phyloP scores from a whole-genome alignment of 2,113 vertebrate genomes.

The Dendrocopos noguchii region DNA sequence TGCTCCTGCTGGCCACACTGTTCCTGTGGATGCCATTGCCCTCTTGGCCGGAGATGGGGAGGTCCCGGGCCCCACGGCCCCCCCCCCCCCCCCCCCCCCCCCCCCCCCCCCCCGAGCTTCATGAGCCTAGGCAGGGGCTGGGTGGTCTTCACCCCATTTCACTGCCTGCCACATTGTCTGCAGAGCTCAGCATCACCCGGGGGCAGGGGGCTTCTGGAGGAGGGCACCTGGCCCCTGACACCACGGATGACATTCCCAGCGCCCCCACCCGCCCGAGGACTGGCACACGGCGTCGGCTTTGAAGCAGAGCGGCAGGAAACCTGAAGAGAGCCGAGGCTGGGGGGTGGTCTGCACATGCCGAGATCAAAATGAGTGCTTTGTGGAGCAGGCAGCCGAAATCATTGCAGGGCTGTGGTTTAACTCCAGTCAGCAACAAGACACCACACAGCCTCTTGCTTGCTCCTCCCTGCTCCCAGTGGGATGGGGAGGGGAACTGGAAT shows the following conservation, averaged over 20 bases:
- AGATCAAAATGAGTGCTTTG: background rate
- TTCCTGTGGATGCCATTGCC: no score
- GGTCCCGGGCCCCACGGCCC: background rate
- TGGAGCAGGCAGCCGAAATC: background rate
- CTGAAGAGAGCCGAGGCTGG: background rate
- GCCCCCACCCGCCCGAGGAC: fast-evolving
- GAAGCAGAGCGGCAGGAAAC: background rate
- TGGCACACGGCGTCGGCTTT: background rate
- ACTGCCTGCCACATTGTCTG: fast-evolving
- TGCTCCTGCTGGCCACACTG: no score
- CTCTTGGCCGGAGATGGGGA: background rate
- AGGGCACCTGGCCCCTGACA: fast-evolving
- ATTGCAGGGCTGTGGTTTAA: fast-evolving
- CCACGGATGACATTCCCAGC: fast-evolving
- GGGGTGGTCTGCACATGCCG: fast-evolving
- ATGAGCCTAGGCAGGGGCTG: fast-evolving
- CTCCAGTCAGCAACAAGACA: background rate
- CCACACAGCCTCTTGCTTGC: background rate
- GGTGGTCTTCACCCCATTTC: background rate
- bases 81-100: background rate
- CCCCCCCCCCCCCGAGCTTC: background rate
- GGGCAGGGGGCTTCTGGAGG: background rate
- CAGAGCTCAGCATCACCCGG: background rate
- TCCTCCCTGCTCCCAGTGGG: background rate
- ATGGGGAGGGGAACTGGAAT: no score